Percentiles rank a stretch among this genome's conserved stretches.
phyloP scores from a whole-genome alignment of 2,113 vertebrate species.

The Thoracochromis brauschi region DNA sequence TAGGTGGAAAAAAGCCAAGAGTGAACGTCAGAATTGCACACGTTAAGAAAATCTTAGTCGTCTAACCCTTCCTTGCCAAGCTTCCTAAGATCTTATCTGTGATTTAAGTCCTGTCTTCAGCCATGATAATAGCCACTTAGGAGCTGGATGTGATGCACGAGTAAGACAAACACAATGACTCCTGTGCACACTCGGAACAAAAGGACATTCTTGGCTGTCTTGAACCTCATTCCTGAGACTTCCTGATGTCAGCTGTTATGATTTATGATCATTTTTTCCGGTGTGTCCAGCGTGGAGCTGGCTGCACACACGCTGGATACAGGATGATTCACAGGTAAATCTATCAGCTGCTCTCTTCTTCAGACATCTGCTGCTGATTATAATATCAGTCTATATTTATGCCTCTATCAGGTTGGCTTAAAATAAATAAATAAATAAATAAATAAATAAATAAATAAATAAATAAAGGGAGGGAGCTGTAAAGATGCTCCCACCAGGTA shows the following conservation, averaged over 20 bases:
- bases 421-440: too few species aligned
- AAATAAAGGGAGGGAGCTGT: not conserved
- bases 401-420: not conserved
- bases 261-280: constrained; percentile 25
- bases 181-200: constrained; percentile 21
- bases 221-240: constrained; percentile 41
- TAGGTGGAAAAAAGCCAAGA: not conserved
- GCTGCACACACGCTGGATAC: not conserved
- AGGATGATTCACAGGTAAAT: constrained; percentile 36
- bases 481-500: not conserved
- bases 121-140: not conserved
- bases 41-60: not conserved
- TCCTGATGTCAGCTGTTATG: constrained; percentile 61
- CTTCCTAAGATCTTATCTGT: not conserved
- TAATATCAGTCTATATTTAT: constrained; percentile 11
- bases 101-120: not conserved
- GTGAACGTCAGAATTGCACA: not conserved
- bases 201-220: constrained; percentile 30
- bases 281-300: not conserved
- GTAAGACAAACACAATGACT: constrained; percentile 1
- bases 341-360: constrained; percentile 17
- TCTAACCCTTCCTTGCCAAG: not conserved
- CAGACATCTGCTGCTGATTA: constrained; percentile 54
- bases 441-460: too few species aligned
- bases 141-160: not conserved